phyloP scores from a whole-genome alignment of 2,113 vertebrate species.

The Megaceryle maxima region DNA sequence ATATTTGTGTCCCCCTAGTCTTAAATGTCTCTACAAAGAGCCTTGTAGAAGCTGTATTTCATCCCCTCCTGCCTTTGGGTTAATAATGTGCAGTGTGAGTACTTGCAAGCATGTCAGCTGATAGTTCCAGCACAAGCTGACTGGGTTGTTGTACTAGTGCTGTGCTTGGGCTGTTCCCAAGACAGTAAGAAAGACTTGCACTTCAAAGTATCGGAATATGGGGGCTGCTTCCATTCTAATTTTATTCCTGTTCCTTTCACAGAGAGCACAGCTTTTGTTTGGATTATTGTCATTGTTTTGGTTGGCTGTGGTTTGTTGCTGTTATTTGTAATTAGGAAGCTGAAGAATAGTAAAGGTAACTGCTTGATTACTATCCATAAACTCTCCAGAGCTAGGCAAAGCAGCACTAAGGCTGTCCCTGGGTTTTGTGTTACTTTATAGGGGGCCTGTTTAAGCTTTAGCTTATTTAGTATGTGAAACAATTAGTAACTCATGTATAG shows the following conservation, averaged over 20 bases:
- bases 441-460: neutral
- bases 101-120: neutral
- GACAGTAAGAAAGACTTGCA: neutral
- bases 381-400: neutral
- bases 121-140: neutral
- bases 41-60: neutral
- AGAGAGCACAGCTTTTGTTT: neutral
- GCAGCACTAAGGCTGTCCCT: neutral
- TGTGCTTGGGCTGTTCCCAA: neutral
- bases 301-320: fast-evolving
- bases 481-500: neutral
- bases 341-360: slow-evolving; percentile 11
- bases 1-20: neutral
- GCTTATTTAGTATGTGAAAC: neutral
- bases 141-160: neutral
- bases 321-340: neutral
- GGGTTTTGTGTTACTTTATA: neutral
- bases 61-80: neutral
- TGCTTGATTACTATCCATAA: neutral
- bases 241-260: neutral
- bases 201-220: neutral
- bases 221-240: neutral
- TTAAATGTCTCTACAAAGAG: neutral
- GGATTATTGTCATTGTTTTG: fast-evolving
- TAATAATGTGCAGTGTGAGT: neutral